Base-by-base conservation (phyloP, 2,888 invertebrate genomes). In the Nesidiocoris tenuis region DNA sequence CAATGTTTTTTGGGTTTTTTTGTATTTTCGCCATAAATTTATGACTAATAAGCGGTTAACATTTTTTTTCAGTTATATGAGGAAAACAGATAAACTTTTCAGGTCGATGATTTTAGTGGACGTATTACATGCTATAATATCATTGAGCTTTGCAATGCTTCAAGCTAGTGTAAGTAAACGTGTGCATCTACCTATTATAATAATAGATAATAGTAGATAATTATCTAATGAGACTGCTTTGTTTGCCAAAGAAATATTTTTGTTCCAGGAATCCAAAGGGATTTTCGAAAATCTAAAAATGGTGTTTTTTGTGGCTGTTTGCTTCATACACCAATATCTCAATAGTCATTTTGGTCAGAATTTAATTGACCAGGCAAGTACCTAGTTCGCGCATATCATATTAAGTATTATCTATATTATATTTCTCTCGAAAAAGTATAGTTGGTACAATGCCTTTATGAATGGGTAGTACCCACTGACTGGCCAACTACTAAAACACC, bases 251-350 rank as follows among this genome's bases (percentile, higher is more conserved):
- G 61, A 61, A 2, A 61, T n/a, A n/a, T n/a, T n/a, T n/a, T n/a
- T n/a, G n/a, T 79, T 76, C 63, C 64, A 79, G 79, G 78, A 78
- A 65, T 75, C 79, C 3, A 75, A 76, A 70, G 77, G 76, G n/a
- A 66, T 79, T 67, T 56, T 77, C 7, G 77, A 78, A 25, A 70
- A 25, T 39, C 19, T 76, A 21, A 78, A 79, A 68, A 77, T 77
- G 77, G 25, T 77, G 2, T 22, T 77, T 9, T 79, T 78, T 64
- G 67, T 79, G 2, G 23, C 25, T n/a, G 61, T 63, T 22, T 77
- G 79, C 24, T 78, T 77, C 23, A n/a, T 76, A 17, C 79, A 79
- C 74, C 79, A 79, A 61, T 78, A 71, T 66, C 61, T 78, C 1
- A 79, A 79, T 57, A 79, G 77, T 64, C 39, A 66, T 54, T 79